Evolutionary conservation across 2,113 vertebrate genomes (phyloP).

Genomic region (Rattus norvegicus): GRCr8 NC_086021.1:187199501-187200000

Average conservation of each 20-base stretch:
- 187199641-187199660: background rate
- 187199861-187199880: background rate
- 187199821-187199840: background rate
- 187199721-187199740: background rate
- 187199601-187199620: background rate
- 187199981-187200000: background rate
- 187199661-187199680: background rate
- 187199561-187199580: background rate
- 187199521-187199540: background rate
- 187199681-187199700: background rate
- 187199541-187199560: background rate
- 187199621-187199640: background rate
- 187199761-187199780: background rate
- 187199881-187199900: background rate
- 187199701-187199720: background rate
- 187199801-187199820: background rate
- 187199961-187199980: background rate
- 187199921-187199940: background rate
- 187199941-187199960: background rate
- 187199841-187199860: background rate
- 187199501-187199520: background rate
- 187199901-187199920: background rate
- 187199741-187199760: too few relatives aligned
- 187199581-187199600: background rate
- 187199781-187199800: background rate